Conservation (phyloP, 2,888 invertebrate genomes). For the Phengaris alcon region DNA sequence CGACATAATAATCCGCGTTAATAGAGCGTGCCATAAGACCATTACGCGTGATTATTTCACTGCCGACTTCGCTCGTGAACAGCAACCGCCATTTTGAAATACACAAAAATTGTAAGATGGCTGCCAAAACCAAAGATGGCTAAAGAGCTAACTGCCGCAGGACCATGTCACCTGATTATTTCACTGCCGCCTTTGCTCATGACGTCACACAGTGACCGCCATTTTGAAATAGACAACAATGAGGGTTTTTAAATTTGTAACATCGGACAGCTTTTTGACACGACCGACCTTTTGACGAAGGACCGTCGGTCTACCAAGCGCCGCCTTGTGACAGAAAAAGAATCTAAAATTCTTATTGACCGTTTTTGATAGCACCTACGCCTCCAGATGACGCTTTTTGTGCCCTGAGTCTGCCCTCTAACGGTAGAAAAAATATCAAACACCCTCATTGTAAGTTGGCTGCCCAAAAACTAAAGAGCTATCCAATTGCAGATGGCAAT, state of each 20-base stretch:
- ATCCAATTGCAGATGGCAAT: background rate
- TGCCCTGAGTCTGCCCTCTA: too few species aligned
- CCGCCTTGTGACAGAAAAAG: too few species aligned
- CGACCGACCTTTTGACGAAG: too few species aligned
- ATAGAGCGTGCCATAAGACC: constrained; percentile 58
- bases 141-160: background rate
- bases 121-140: background rate
- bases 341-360: too few species aligned
- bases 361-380: too few species aligned
- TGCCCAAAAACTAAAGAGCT: background rate
- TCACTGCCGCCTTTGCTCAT: background rate
- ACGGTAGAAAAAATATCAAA: too few species aligned
- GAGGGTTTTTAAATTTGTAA: too few species aligned
- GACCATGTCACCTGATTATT: background rate
- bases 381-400: too few species aligned
- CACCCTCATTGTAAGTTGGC: too few species aligned
- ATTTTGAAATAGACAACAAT: background rate
- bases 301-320: too few species aligned
- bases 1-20: constrained; percentile 63
- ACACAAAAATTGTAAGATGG: background rate
- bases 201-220: too few species aligned
- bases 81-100: background rate
- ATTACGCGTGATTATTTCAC: constrained; percentile 45
- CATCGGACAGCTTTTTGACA: too few species aligned
- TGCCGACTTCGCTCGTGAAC: background rate